Percentiles rank a stretch among this genome's conserved stretches.
Evolutionary conservation across 2,888 invertebrate genomes (phyloP).

Genomic region (Spodoptera picta): DNA sequence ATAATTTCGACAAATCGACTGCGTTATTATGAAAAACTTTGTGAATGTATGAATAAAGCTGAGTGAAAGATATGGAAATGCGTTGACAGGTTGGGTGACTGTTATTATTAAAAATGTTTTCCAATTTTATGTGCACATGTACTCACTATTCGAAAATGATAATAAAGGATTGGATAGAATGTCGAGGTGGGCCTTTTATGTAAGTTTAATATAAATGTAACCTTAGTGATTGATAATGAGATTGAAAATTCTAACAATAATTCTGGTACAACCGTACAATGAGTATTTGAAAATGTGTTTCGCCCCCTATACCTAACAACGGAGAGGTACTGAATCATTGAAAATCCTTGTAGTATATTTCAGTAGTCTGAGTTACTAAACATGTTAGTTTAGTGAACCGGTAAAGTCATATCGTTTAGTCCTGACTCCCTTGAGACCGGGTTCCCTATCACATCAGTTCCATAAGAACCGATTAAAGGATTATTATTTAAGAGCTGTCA

Average conservation of each 20-base stretch:
- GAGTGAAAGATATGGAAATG: slow-evolving; percentile 24
- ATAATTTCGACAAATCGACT: slow-evolving; percentile 23
- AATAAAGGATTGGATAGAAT: too few species aligned
- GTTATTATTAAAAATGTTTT: slow-evolving; percentile 40
- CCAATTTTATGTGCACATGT: slow-evolving; percentile 5
- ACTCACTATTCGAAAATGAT: too few species aligned
- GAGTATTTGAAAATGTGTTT: too few species aligned
- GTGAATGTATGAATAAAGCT: slow-evolving; percentile 31
- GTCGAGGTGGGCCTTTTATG: too few species aligned
- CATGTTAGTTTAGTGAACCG: slow-evolving; percentile 8
- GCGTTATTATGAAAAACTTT: slow-evolving; percentile 31
- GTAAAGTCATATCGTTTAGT: slow-evolving; percentile 20
- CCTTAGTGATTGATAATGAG: too few species aligned
- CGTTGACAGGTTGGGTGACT: slow-evolving; percentile 27
- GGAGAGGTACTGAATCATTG: too few species aligned
- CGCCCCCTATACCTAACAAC: too few species aligned
- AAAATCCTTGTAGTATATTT: not conserved
- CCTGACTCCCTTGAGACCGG: slow-evolving; percentile 4
- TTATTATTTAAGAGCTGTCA: slow-evolving; percentile 29
- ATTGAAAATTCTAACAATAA: too few species aligned
- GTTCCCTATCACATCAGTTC: slow-evolving; percentile 19
- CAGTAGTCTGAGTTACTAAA: not conserved
- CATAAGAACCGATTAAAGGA: slow-evolving; percentile 35
- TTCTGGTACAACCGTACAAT: too few species aligned
- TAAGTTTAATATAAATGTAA: too few species aligned